Conservation (phyloP, 1,140 invertebrate genomes). For the Aplysia californica region DNA sequence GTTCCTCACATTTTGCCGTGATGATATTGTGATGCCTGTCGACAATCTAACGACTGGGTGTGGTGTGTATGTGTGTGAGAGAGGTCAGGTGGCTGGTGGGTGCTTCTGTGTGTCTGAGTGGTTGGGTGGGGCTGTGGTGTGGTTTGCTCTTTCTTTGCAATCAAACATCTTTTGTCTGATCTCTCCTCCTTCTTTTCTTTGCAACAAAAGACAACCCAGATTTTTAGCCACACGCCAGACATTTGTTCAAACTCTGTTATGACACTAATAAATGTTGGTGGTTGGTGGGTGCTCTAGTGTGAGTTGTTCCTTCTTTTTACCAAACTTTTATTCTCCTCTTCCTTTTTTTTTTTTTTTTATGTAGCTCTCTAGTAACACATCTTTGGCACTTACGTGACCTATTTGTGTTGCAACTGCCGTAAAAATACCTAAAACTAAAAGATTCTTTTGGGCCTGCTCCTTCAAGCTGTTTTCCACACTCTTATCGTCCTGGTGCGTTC, state of each 20-base stretch:
- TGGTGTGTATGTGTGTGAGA: no score
- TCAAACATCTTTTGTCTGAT: background rate
- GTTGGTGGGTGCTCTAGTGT: background rate
- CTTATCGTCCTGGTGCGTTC: no score
- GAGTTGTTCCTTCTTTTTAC: background rate
- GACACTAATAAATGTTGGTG: background rate
- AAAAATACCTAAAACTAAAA: no score
- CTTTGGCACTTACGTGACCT: background rate
- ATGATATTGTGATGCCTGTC: background rate
- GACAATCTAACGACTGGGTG: background rate
- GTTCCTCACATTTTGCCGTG: no score
- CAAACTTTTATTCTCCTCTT: background rate
- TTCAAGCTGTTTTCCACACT: no score
- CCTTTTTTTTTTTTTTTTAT: background rate
- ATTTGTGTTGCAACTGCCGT: no score
- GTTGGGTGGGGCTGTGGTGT: no score
- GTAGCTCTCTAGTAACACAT: background rate
- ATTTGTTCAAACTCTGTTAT: background rate
- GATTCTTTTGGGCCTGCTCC: no score
- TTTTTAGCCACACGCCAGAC: background rate
- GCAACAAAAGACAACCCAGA: background rate
- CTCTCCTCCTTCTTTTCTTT: background rate
- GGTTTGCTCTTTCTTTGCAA: background rate
- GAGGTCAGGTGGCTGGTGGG: no score
- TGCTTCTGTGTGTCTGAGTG: no score